Base-by-base conservation (phyloP, 2,113 vertebrate species). In the Ochotona curzoniae region DNA sequence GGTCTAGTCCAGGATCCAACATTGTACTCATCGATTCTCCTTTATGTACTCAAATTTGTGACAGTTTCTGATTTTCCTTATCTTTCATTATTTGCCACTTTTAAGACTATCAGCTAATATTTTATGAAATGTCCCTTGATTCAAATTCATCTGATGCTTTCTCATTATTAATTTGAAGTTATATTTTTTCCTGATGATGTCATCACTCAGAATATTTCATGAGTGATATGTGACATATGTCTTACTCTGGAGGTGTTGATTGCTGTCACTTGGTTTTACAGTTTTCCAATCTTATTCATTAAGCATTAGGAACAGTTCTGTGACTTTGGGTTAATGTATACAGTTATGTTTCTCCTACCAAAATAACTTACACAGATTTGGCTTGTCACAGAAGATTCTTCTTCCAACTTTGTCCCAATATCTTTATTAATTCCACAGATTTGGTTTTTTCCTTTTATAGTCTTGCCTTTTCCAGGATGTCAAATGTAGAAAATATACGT, bases 31-130 rank as follows among this genome's bases (percentile, higher is more conserved):
- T 14, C 18, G 54, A 49, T 47, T 87, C 14, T 18, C 5, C 57
- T 80, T 70, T 57, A n/a, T 30, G 35, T 71, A 51, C 7, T 17
- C 47, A 63, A 63, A 44, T 81, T 4, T 44, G 5, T 83, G 47
- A 73, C 3, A 61, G 38, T 21, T 76, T 94, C 47, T 88, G 61
- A 57, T 18, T 81, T 70, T 64, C 64, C 11, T 23, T 74, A 26
- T n/a, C 32, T 85, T 88, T 94, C 5, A 74, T 83, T 90, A 88
- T n/a, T 75, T 54, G 4, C 5, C 60, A 83, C 18, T 88, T 64
- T 76, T 51, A 79, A 79, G 44, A 35, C 11, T 89, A 75, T 1
- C 21, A 21, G 49, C 23, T 38, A 61, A 13, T 64, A 61, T 86
- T 69, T 93, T 79, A 1, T 44, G 67, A 44, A 92, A 69, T 47